Percentiles rank a stretch among this genome's conserved stretches.
Conservation (phyloP, 2,888 invertebrate genomes). For the Agonopterix heracliana region DNA sequence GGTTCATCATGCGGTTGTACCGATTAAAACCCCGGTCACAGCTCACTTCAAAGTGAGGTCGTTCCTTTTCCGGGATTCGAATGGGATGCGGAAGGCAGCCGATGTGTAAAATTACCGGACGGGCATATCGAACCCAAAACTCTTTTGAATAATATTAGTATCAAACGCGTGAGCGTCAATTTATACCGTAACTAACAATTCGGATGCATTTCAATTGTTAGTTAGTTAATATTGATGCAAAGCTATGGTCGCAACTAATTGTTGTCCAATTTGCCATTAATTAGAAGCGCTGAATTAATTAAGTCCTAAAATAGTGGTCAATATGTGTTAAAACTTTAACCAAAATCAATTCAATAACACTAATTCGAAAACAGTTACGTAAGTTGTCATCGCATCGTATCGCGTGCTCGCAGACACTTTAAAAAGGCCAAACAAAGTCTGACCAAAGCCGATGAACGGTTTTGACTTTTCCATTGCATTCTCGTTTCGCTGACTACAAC, state of each 20-base stretch:
- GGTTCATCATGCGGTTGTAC: no score
- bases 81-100: constrained; percentile 5
- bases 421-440: not conserved
- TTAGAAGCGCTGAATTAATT: not conserved
- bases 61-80: constrained; percentile 6
- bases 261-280: not conserved
- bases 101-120: constrained; percentile 9
- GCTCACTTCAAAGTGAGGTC: constrained; percentile 1
- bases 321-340: no score
- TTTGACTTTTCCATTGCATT: constrained; percentile 3
- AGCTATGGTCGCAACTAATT: not conserved
- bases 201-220: not conserved
- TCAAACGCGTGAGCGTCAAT: not conserved
- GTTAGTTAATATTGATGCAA: not conserved
- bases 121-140: not conserved
- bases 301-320: no score
- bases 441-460: constrained; percentile 3
- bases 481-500: constrained; percentile 1
- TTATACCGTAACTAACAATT: not conserved
- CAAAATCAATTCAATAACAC: no score
- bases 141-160: constrained; percentile 1
- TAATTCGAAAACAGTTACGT: no score
- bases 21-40: not conserved
- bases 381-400: no score
- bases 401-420: not conserved